Base-by-base conservation (phyloP, 92 coral and sea anemone species). In the Parazoanthus swiftii region DNA sequence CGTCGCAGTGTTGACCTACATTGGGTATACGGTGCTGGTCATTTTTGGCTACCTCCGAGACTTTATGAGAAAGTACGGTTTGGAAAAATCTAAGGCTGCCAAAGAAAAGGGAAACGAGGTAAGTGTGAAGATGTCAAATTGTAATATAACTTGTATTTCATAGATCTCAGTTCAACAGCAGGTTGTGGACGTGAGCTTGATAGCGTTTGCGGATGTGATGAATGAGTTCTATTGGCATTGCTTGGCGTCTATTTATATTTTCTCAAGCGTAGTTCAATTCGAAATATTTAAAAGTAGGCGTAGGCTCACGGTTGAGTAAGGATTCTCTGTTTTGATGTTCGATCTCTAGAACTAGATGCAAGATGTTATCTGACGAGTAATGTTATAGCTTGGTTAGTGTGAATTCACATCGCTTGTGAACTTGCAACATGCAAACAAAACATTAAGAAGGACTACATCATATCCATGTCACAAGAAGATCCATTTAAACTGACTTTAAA, bases 31-130 rank as follows among this genome's bases (percentile, higher is more conserved):
- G 25, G 92, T 95, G n/a, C 87, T 96, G 59, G 95, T 95, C 80
- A 89, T 93, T 50, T 96, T 96, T 74, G 99, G 99, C 20, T 93
- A 96, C 88, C 81, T 96, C 81, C 92, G 99, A 70, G 99, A 96
- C 91, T 93, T 95, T 16, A 89, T 96, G 98, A 91, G 99, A 77
- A 92, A 93, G 63, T 93, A 96, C 46, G 98, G 99, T 25, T 85
- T 96, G 21, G 99, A 96, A 85, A 92, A 88, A 81, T 92, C 95
- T 33, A 96, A 93, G 89, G 93, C 93, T 35, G 94, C 93, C n/a
- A 93, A 90, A 76, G 99, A 96, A 85, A 72, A 70, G 33, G 95
- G 92, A 33, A 96, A 96, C 82, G 79, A 95, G 94, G 99, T 95
- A 86, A 82, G 94, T 67, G 21, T 44, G 18, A 72, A 65, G 72